Percentiles rank a stretch among this genome's conserved stretches.
Conservation (phyloP, 2,113 vertebrate genomes). For the Isichthys henryi region DNA sequence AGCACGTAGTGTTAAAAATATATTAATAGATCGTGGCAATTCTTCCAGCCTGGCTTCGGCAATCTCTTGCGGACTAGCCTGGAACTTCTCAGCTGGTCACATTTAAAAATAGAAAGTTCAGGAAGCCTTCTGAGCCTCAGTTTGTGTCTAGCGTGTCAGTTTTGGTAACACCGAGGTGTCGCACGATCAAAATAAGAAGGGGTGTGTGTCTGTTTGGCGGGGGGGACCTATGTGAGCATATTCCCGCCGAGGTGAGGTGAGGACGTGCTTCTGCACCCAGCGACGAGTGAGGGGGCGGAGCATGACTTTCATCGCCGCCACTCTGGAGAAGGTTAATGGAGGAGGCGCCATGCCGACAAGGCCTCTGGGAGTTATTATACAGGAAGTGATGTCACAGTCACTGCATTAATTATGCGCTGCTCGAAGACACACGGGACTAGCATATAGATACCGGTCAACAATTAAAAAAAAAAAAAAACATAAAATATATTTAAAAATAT, state of each 20-base stretch:
- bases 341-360: background rate
- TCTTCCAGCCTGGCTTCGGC: background rate
- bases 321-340: background rate
- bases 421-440: background rate
- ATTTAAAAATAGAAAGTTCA: background rate
- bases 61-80: background rate
- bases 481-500: background rate
- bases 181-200: background rate
- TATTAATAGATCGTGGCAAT: background rate
- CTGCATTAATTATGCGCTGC: background rate
- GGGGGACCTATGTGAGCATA: background rate
- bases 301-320: background rate
- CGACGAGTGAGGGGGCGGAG: background rate
- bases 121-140: background rate
- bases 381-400: background rate
- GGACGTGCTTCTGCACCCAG: background rate
- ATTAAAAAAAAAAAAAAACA: background rate
- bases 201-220: background rate
- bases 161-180: background rate
- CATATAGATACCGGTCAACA: background rate
- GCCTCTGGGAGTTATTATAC: background rate
- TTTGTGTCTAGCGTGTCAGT: background rate
- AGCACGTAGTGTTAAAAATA: background rate
- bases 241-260: background rate
- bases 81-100: background rate